Evolutionary conservation across 1,140 invertebrate species (phyloP).

Genomic region (Hypothenemus hampei): DNA sequence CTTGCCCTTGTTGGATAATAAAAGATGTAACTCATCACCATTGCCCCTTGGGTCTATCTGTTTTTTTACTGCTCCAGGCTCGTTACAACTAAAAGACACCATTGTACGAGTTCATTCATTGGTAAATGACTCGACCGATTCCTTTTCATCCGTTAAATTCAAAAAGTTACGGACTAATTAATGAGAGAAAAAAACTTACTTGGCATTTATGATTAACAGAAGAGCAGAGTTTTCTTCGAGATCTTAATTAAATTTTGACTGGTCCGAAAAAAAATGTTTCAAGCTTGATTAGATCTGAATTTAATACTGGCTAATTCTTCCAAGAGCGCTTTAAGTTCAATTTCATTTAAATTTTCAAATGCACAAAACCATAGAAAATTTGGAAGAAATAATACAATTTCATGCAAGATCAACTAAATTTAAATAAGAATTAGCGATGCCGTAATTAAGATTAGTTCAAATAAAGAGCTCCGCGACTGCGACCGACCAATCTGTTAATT

Average conservation of each 20-base stretch:
- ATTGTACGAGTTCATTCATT: constrained; percentile 19
- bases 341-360: constrained; percentile 24
- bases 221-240: no score
- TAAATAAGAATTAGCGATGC: constrained; percentile 26
- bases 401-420: constrained; percentile 19
- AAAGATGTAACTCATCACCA: constrained; percentile 21
- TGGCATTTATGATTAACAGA: no score
- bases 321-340: constrained; percentile 12
- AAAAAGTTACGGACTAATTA: no score
- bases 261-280: no score
- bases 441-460: constrained; percentile 18
- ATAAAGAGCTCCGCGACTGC: no score
- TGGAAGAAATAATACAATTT: constrained; percentile 27
- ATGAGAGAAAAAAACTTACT: no score
- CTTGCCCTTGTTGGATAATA: constrained; percentile 8
- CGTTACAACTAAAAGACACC: constrained; percentile 5
- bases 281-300: constrained; percentile 24
- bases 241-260: no score
- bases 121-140: constrained; percentile 13
- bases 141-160: constrained; percentile 2
- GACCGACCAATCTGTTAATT: no score
- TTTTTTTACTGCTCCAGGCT: constrained; percentile 14
- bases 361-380: constrained; percentile 16
- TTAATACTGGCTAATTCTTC: constrained; percentile 25
- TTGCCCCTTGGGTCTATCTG: constrained; percentile 9